Evolutionary conservation across 2,113 vertebrate species (phyloP), one percentile per base, ranked within the genome.

Genomic region (Genyomyrus donnyi): DNA sequence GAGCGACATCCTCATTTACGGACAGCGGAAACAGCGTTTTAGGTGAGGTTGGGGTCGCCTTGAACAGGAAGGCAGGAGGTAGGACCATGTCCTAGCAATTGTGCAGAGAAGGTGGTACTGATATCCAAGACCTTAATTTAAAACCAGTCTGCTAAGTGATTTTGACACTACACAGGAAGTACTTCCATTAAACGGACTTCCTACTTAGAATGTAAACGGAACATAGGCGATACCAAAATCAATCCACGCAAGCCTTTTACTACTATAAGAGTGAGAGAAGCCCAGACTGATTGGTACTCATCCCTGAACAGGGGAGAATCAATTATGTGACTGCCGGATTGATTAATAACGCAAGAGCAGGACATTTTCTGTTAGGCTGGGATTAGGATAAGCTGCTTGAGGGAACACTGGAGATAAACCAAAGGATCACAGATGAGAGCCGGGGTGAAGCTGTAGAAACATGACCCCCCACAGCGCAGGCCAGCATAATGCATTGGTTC

Each of bases 361-460:
- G 48, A 87, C 31, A 87, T 87, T 56, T 87, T 35, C 11, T 53
- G 53, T 87, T 53, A 53, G 85, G 85, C n/a, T 87, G 50, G 50
- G 50, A 87, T 87, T 52, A 87, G 27, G 50, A 56, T 87, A 35
- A 35, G 85, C n/a, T 53, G 31, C 46, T 27, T 53, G 31, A 87
- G 85, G 50, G 49, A 53, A 8, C n/a, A 39, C 49, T 87, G 46
- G 46, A 53, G 49, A 53, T 27, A 49, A 19, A 87, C 46, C 11
- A 10, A 35, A 35, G 31, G n/a, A 31, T 39, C 24, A 53, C 50
- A 87, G 49, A 53, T 52, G 85, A 85, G 46, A 31, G 13, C 2
- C 7, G n/a, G 24, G 15, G 85, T 87, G 24, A 87, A 56, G 35
- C 48, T 87, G n/a, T 31, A 35, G 24, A 35, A 35, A 31, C 15